Conservation (phyloP, 2,888 invertebrate species). For the Thera obeliscata region DNA sequence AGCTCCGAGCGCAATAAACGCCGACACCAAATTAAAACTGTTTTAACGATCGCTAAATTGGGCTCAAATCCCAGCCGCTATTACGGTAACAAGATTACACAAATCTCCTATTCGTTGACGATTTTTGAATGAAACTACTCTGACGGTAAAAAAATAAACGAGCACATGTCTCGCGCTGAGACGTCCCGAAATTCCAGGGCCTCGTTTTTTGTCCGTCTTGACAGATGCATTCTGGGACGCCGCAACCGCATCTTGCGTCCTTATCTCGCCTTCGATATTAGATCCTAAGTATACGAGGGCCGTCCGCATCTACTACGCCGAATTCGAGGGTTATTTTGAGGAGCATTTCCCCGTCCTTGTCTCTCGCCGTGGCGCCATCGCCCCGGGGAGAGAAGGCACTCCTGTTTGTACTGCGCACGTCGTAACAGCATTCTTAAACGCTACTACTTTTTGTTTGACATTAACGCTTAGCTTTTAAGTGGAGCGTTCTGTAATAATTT, state of each 20-base stretch:
- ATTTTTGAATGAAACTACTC: conserved; percentile 82
- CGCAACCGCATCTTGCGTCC: conserved; percentile 82
- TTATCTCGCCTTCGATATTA: conserved; percentile 74
- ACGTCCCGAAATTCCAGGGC: conserved; percentile 81
- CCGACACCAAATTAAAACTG: conserved; percentile 53
- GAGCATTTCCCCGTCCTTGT: conserved; percentile 74
- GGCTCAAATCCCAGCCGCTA: conserved; percentile 67
- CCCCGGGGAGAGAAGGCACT: conserved; percentile 65
- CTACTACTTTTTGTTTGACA: conserved; percentile 67
- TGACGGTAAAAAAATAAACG: conserved; percentile 75
- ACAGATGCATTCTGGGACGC: conserved; percentile 83
- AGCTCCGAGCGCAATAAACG: conserved; percentile 55
- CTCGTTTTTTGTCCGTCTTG: conserved; percentile 77
- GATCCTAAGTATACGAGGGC: conserved; percentile 60
- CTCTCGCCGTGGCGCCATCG: conserved; percentile 76
- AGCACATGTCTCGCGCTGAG: conserved; percentile 76
- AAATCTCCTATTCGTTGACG: conserved; percentile 79
- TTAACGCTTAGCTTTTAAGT: conserved; percentile 50
- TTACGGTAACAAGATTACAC: conserved; percentile 82
- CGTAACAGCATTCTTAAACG: conserved; percentile 70
- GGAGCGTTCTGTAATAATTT: conserved; percentile 58
- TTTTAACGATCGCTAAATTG: conserved; percentile 67
- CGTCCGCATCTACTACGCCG: conserved; percentile 63
- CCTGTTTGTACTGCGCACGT: conserved; percentile 68
- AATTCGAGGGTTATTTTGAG: conserved; percentile 80